A percentile compares a stretch with the other conserved stretches of the same genome.
phyloP scores from a whole-genome alignment of 2,113 vertebrate genomes.

The Pelmatolapia mariae region DNA sequence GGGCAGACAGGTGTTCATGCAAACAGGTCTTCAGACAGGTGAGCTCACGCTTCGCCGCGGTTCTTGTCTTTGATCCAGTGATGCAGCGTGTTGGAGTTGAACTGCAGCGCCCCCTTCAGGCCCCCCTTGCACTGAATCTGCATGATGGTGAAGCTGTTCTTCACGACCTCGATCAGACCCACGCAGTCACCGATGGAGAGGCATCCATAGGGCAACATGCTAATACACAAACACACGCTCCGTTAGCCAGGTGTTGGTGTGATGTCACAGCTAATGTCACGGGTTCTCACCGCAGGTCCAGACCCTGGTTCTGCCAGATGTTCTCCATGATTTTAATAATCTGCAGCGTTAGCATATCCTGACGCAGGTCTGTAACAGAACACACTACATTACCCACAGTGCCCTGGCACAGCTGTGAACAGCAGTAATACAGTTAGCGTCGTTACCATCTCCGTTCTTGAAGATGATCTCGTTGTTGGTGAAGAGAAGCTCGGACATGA shows the following conservation, averaged over 20 bases:
- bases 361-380: slow-evolving; percentile 82
- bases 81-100: slow-evolving; percentile 76
- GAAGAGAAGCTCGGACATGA: slow-evolving; percentile 97
- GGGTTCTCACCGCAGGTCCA: slow-evolving; percentile 84
- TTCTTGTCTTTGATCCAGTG: slow-evolving; percentile 80
- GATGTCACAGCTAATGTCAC: neutral
- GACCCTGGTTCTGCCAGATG: slow-evolving; percentile 97
- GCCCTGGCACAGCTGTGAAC: neutral
- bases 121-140: too few species aligned
- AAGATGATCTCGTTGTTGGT: slow-evolving; percentile 98
- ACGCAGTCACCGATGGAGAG: slow-evolving; percentile 94
- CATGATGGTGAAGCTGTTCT: slow-evolving; percentile 73
- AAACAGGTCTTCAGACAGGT: neutral
- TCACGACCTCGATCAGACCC: slow-evolving; percentile 91
- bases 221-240: slow-evolving; percentile 41
- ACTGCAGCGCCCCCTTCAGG: too few species aligned
- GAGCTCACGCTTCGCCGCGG: slow-evolving; percentile 67
- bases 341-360: slow-evolving; percentile 95
- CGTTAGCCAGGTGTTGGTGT: neutral
- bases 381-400: neutral
- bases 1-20: neutral
- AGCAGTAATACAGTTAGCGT: fast-evolving
- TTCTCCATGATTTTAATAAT: slow-evolving; percentile 98
- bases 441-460: slow-evolving; percentile 92
- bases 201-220: slow-evolving; percentile 94